These are phyloP conservation scores for Lipophrys pholis DNA, from an alignment of 2,113 vertebrate genomes.

Conservation along the genomic window DNA sequence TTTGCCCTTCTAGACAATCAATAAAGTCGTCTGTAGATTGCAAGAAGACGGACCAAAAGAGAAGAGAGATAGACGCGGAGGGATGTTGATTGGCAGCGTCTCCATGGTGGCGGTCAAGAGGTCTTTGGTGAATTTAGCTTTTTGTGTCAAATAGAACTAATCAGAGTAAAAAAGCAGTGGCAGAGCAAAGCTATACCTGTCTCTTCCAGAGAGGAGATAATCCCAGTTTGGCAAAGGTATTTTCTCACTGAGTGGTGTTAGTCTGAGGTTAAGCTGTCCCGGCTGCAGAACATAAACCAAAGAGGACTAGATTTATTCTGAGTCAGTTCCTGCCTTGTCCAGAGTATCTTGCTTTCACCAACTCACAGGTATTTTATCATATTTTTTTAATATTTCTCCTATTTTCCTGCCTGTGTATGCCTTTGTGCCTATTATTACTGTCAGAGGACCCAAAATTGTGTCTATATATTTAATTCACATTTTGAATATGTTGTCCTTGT, in stretches of 20 bases:
- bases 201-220: constrained; percentile 48
- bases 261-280: constrained; percentile 57
- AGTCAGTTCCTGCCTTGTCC: constrained; percentile 44
- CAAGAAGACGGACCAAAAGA: constrained; percentile 25
- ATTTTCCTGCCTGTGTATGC: background rate
- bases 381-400: background rate
- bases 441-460: too few relatives aligned
- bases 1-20: constrained; percentile 55
- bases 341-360: constrained; percentile 6
- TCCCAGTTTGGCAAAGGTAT: constrained; percentile 46
- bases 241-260: constrained; percentile 59
- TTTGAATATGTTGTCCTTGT: too few relatives aligned
- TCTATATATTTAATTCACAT: too few relatives aligned
- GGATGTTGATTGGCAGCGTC: constrained; percentile 27
- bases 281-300: constrained; percentile 25
- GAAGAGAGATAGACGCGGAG: constrained; percentile 1
- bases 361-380: constrained; percentile 29
- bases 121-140: constrained; percentile 12
- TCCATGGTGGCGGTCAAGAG: constrained; percentile 14
- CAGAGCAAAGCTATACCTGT: constrained; percentile 17
- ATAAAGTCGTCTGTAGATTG: constrained; percentile 51
- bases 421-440: too few relatives aligned
- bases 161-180: constrained; percentile 6
- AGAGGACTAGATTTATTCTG: constrained; percentile 41
- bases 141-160: background rate